Conservation (phyloP, 2,888 invertebrate species). For the Sacculina carcini region DNA sequence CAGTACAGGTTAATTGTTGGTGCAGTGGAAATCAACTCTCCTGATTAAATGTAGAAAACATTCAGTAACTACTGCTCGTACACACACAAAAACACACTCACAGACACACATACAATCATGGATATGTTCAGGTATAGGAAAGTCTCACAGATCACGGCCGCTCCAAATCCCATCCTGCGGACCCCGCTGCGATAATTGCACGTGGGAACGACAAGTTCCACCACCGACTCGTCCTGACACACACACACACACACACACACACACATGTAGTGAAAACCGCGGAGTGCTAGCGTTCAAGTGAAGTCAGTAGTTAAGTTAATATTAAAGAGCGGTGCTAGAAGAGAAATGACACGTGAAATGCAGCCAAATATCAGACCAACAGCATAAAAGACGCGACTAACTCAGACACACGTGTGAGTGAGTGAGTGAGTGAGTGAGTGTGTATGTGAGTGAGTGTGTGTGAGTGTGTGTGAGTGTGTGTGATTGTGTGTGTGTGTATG, state of each 20-base stretch:
- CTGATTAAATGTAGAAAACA: not conserved
- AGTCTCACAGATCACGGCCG: conserved; percentile 10
- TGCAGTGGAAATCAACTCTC: not conserved
- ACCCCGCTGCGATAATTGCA: conserved; percentile 93
- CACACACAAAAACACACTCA: not conserved
- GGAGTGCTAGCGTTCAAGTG: not conserved
- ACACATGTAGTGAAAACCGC: too few species aligned
- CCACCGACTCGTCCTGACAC: conserved; percentile 7
- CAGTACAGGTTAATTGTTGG: not conserved
- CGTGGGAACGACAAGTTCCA: conserved; percentile 69
- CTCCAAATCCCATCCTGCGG: conserved; percentile 10
- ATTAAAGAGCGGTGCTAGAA: too few species aligned
- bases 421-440: too few species aligned
- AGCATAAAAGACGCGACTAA: too few species aligned
- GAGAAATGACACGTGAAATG: too few species aligned
- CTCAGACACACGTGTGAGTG: too few species aligned
- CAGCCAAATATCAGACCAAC: too few species aligned
- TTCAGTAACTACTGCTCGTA: not conserved
- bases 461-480: too few species aligned
- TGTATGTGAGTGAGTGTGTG: too few species aligned
- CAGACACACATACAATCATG: not conserved
- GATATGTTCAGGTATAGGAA: not conserved
- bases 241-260: not conserved
- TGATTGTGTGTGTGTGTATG: too few species aligned
- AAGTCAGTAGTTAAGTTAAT: too few species aligned